A percentile compares a stretch with the other conserved stretches of the same genome.
These are phyloP conservation scores for Geophilus truncorum DNA, from an alignment of 2,888 invertebrate species.

Conservation along the genomic window DNA sequence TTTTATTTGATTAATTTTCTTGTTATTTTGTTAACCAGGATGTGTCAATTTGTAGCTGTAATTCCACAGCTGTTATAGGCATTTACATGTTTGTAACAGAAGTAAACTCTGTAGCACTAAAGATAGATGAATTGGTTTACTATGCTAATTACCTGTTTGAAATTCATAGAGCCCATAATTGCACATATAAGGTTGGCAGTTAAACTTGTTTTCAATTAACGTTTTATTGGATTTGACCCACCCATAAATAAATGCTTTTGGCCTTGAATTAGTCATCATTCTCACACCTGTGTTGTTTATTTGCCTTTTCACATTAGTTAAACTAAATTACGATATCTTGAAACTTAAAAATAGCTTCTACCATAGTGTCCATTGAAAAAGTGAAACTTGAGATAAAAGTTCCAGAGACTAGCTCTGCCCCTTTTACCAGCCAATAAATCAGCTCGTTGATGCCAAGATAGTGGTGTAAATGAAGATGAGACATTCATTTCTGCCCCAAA, in stretches of 20 bases:
- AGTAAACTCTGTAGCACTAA: too few species aligned
- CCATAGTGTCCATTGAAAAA: not conserved
- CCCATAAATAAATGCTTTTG: not conserved
- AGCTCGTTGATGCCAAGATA: constrained; percentile 11
- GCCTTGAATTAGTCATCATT: not conserved
- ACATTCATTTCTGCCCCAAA: constrained; percentile 10
- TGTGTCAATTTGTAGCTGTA: not conserved
- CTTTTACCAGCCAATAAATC: not conserved
- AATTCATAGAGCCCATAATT: too few species aligned
- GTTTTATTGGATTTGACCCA: not conserved
- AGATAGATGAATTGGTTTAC: too few species aligned
- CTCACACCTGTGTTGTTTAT: not conserved
- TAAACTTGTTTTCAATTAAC: not conserved
- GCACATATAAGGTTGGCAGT: not conserved
- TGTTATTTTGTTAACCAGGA: not conserved
- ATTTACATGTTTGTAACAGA: too few species aligned
- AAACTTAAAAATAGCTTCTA: not conserved
- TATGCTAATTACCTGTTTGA: too few species aligned
- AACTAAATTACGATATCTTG: too few species aligned
- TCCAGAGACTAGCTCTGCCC: not conserved
- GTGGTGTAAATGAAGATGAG: constrained; percentile 18
- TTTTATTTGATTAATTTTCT: too few species aligned
- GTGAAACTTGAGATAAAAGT: not conserved
- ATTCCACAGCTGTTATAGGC: not conserved
- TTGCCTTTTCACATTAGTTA: too few species aligned